Conservation (phyloP, 2,888 invertebrate genomes). For the Eilema caniola region DNA sequence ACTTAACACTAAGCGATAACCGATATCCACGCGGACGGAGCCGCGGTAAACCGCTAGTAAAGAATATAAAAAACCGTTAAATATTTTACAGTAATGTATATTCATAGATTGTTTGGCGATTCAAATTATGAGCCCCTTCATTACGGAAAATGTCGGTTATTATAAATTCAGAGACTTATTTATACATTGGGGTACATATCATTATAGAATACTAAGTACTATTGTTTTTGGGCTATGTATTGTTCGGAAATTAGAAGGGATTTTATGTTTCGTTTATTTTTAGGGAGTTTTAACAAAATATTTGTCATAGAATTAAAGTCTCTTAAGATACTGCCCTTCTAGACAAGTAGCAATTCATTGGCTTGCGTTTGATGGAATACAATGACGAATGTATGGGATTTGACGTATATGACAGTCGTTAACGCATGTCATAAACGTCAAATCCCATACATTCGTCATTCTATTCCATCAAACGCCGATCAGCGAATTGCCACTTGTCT, state of each 20-base stretch:
- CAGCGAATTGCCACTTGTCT: too few relatives aligned
- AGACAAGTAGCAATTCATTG: too few relatives aligned
- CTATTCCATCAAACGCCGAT: too few relatives aligned
- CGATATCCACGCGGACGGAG: too few relatives aligned
- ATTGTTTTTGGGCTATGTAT: constrained; percentile 47
- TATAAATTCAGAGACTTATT: constrained; percentile 80
- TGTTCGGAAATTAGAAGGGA: constrained; percentile 32
- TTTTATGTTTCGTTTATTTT: constrained; percentile 18
- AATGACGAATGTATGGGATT: too few relatives aligned
- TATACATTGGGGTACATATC: constrained; percentile 80
- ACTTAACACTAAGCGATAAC: too few relatives aligned
- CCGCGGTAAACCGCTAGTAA: background rate
- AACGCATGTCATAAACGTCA: too few relatives aligned
- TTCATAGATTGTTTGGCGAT: constrained; percentile 60
- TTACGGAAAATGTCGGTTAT: constrained; percentile 72
- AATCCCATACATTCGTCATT: too few relatives aligned
- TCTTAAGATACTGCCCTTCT: too few relatives aligned
- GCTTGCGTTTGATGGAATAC: too few relatives aligned
- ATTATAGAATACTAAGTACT: constrained; percentile 65
- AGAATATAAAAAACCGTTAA: constrained; percentile 43
- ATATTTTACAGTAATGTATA: constrained; percentile 51
- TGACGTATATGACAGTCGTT: too few relatives aligned
- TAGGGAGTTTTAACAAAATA: background rate
- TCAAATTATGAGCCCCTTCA: constrained; percentile 64
- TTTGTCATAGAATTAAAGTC: background rate